Conservation (phyloP, 2,888 invertebrate genomes). For the Buathra laborator region DNA sequence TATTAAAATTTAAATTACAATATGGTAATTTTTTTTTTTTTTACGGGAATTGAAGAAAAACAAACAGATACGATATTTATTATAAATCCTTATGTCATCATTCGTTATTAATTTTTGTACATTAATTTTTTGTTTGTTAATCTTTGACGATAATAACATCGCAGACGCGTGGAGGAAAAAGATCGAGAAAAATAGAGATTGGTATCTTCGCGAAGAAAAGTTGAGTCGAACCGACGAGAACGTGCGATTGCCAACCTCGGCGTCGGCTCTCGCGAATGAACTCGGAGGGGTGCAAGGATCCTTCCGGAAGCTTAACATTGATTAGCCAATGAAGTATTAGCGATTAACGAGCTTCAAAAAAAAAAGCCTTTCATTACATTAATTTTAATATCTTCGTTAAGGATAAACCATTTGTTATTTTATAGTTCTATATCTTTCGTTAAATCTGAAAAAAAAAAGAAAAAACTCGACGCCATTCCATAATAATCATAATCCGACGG, state of each 20-base stretch:
- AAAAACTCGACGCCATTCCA: background rate
- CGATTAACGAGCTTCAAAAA: constrained; percentile 12
- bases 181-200: constrained; percentile 81
- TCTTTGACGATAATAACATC: constrained; percentile 28
- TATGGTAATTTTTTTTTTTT: background rate
- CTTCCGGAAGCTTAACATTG: constrained; percentile 82
- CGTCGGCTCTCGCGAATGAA: constrained; percentile 75
- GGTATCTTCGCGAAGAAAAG: constrained; percentile 82
- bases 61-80: background rate
- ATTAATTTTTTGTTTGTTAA: background rate
- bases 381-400: background rate
- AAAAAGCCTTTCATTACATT: background rate
- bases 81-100: background rate
- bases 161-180: constrained; percentile 81
- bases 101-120: background rate
- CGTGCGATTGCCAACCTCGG: constrained; percentile 76
- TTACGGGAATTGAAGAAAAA: background rate
- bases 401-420: background rate
- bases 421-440: background rate
- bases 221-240: constrained; percentile 80
- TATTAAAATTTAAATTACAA: background rate
- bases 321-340: constrained; percentile 72
- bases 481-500: constrained; percentile 15
- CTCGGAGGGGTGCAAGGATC: constrained; percentile 81
- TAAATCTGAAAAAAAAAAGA: background rate